Evolutionary conservation across 1,140 invertebrate genomes (phyloP), one percentile per base, ranked within the genome.

Genomic region (Danaus melanippus): DNA sequence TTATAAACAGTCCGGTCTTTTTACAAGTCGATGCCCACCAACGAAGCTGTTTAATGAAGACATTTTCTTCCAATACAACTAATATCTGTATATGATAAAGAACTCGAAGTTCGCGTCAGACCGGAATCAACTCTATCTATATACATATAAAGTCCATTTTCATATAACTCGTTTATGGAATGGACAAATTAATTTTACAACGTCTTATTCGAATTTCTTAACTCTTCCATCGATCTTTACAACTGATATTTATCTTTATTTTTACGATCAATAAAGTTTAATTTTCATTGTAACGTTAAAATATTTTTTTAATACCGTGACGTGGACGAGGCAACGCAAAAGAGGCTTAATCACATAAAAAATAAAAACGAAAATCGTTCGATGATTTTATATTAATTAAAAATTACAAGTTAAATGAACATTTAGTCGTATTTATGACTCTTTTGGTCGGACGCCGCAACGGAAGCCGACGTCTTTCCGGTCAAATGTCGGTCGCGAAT

Each of bases 11-110:
- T 49, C 55, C 51, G 44, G 55, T 57, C 42, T 57, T 57, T 52
- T 57, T 55, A 60, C 53, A 55, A 59, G 52, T 51, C 53, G 46
- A 58, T 58, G 42, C 61, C 21, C 65, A 67, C 65, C 65, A 67
- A 64, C 65, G 65, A 57, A 43, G 64, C 42, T 46, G 47, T 56
- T 46, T 67, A 64, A 67, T 67, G 58, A 67, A 67, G 65, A 64
- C 65, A 64, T 64, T 67, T 67, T 47, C 52, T 53, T 64, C 50
- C 43, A 49, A 60, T 64, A 64, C 62, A 59, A 50, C 40, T 64
- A 59, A 64, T 61, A 66, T 62, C 50, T 59, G 60, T 62, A 51
- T 51, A 64, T 60, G 58, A 60, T 56, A 53, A 64, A 58, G 56
- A 62, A 66, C 56, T 50, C 42, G 17, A 50, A 12, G 0, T 8